Conservation (phyloP, 2,888 invertebrate species). For the Embidobia sp. region DNA sequence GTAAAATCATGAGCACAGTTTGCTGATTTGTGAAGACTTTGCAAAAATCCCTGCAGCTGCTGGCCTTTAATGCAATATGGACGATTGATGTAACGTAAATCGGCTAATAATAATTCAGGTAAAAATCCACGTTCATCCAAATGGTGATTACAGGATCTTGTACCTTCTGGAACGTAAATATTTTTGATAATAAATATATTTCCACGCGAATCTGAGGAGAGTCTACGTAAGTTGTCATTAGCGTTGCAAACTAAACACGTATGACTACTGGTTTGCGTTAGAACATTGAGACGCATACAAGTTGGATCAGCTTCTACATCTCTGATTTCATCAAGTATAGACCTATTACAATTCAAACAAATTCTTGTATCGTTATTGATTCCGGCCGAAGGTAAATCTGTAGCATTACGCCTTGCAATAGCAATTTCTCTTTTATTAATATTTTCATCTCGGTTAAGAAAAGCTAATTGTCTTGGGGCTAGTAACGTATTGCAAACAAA, state of each 20-base stretch:
- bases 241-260: neutral
- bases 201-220: slow-evolving; percentile 1
- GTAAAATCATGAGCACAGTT: slow-evolving; percentile 1
- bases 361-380: slow-evolving; percentile 8
- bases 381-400: neutral
- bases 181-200: slow-evolving; percentile 17
- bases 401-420: neutral
- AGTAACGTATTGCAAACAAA: neutral
- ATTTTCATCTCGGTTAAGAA: neutral
- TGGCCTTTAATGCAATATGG: slow-evolving; percentile 8
- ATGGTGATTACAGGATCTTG: slow-evolving; percentile 25
- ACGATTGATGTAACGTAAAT: neutral
- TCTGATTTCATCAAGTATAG: neutral
- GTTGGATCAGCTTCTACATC: slow-evolving; percentile 1
- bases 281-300: neutral
- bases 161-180: slow-evolving; percentile 14
- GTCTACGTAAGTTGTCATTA: slow-evolving; percentile 7
- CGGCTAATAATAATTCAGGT: slow-evolving; percentile 6
- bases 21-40: neutral
- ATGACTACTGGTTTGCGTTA: slow-evolving; percentile 4
- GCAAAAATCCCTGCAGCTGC: neutral
- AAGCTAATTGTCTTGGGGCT: neutral
- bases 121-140: slow-evolving; percentile 3
- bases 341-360: slow-evolving; percentile 16
- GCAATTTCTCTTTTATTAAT: neutral